Evolutionary conservation across 2,797 vertebrate species (phyloP).

Genomic region (Margarornis squamiger): DNA sequence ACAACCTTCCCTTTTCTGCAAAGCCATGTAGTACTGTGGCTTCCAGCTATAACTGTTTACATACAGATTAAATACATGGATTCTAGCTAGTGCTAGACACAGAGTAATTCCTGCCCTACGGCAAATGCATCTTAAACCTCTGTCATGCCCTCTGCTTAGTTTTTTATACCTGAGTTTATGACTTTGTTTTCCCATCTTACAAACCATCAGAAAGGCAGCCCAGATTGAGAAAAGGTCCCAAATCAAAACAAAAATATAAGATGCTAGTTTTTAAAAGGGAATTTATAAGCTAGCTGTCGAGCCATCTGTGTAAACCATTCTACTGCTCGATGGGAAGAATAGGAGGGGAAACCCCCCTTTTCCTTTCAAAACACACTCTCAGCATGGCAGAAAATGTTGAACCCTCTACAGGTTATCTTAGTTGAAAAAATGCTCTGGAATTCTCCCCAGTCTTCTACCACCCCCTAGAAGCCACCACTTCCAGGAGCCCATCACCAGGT

Average conservation of each 20-base stretch:
- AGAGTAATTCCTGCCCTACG: not conserved
- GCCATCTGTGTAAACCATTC: not conserved
- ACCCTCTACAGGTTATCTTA: not conserved
- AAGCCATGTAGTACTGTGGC: not conserved
- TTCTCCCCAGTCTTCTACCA: not conserved
- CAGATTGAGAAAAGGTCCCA: not conserved
- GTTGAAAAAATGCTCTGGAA: not conserved
- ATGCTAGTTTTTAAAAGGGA: not conserved
- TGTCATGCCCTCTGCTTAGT: not conserved
- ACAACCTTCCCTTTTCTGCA: not conserved
- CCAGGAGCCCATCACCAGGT: not conserved
- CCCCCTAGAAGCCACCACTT: not conserved
- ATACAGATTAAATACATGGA: not conserved
- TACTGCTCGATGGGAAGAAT: fast-evolving
- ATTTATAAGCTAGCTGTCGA: not conserved
- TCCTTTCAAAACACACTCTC: not conserved
- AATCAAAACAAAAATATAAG: not conserved
- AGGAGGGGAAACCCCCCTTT: not conserved
- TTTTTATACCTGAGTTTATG: not conserved
- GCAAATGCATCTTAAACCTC: not conserved
- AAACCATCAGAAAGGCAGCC: not conserved
- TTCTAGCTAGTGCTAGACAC: not conserved
- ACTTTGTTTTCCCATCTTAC: not conserved
- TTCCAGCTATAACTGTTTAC: not conserved
- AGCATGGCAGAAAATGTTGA: not conserved